Percentiles rank a stretch among this genome's conserved stretches.
Evolutionary conservation across 2,797 vertebrate genomes (phyloP).

Genomic region (Amniataba percoides): DNA sequence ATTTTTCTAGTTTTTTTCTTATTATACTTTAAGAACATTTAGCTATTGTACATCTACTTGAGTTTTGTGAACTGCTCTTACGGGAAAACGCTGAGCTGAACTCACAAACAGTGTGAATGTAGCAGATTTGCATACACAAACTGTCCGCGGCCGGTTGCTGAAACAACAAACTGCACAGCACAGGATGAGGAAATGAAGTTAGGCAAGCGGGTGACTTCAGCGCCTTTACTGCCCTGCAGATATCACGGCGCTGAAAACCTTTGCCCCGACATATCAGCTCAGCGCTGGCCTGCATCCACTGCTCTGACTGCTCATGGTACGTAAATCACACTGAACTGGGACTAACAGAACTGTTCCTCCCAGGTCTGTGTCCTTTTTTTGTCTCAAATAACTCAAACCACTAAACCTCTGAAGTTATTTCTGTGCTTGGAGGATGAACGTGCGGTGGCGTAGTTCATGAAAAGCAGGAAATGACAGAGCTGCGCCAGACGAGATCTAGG

Average conservation of each 20-base stretch:
- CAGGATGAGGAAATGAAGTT: conserved; percentile 75
- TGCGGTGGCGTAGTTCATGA: not conserved
- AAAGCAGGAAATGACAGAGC: conserved; percentile 48
- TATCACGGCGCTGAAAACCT: conserved; percentile 68
- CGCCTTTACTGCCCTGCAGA: conserved; percentile 76
- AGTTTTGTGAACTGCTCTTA: not conserved
- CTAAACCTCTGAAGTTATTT: not conserved
- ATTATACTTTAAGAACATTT: too few species aligned
- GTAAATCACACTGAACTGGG: conserved; percentile 26
- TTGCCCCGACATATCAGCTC: conserved; percentile 69
- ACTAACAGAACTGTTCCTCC: not conserved
- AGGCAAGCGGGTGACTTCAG: conserved; percentile 61
- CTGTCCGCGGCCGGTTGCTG: not conserved
- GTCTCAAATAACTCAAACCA: not conserved
- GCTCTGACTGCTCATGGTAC: conserved; percentile 66
- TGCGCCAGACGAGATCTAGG: not conserved
- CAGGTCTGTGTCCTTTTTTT: not conserved
- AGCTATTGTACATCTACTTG: not conserved
- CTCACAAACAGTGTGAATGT: not conserved
- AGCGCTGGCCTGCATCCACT: conserved; percentile 47
- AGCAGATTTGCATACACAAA: conserved; percentile 8
- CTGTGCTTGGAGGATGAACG: not conserved
- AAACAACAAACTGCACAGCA: conserved; percentile 44
- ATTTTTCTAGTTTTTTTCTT: too few species aligned
- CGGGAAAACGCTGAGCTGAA: not conserved